phyloP scores from a whole-genome alignment of 2,113 vertebrate species.

The Herpailurus yagouaroundi region DNA sequence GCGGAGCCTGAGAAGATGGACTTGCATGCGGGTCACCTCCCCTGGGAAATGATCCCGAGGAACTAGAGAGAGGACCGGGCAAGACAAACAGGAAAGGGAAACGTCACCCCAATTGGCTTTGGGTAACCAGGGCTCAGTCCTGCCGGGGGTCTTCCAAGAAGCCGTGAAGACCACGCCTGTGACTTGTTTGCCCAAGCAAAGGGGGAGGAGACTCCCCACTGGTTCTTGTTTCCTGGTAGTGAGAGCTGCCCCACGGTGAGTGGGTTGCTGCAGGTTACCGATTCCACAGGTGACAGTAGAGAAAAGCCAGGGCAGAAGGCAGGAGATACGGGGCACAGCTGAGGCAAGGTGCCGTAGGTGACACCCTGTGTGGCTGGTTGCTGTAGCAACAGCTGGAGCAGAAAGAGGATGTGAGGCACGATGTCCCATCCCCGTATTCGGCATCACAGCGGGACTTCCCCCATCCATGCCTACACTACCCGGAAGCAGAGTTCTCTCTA shows the following conservation, averaged over 20 bases:
- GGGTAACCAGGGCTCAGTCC: too few relatives aligned
- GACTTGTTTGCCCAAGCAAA: neutral
- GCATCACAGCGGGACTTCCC: neutral
- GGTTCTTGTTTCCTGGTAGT: neutral
- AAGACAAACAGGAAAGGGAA: neutral
- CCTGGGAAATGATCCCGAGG: neutral
- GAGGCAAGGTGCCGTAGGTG: neutral
- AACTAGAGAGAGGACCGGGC: neutral
- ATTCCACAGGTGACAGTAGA: neutral
- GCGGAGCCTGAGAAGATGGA: neutral
- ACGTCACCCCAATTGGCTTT: neutral
- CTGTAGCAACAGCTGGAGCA: neutral
- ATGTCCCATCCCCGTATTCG: neutral
- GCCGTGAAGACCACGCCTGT: neutral
- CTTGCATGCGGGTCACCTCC: neutral
- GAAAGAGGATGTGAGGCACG: neutral
- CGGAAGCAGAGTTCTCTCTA: neutral
- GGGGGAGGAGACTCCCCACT: neutral
- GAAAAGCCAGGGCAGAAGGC: neutral
- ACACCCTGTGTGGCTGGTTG: neutral
- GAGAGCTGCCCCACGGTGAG: neutral
- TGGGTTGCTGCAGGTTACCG: neutral
- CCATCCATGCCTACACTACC: neutral
- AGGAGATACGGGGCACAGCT: neutral
- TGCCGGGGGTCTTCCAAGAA: neutral